Percentiles rank a stretch among this genome's conserved stretches.
Conservation (phyloP, 2,797 vertebrate species). For the Ambastaia sidthimunki region DNA sequence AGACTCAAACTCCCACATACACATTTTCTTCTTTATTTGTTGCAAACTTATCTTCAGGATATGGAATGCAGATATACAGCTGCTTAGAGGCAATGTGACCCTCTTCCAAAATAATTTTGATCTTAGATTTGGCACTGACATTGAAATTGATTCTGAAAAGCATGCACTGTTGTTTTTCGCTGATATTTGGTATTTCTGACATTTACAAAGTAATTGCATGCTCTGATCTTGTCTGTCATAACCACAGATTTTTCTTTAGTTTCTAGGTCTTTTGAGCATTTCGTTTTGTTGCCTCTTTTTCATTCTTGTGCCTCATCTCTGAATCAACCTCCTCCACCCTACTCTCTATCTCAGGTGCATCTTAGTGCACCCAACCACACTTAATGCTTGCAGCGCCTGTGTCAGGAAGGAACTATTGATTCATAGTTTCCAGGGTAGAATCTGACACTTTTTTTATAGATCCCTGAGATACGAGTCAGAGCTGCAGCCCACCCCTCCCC, state of each 20-base stretch:
- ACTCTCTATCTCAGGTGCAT: slow-evolving; percentile 49
- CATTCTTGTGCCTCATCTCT: slow-evolving; percentile 7
- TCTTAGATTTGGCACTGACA: slow-evolving; percentile 22
- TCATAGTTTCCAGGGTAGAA: slow-evolving; percentile 70
- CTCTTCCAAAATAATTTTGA: slow-evolving; percentile 19
- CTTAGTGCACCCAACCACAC: slow-evolving; percentile 47
- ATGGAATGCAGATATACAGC: slow-evolving; percentile 1
- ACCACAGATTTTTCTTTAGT: neutral
- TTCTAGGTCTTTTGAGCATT: neutral
- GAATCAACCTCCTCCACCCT: slow-evolving; percentile 21
- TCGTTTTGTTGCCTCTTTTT: neutral
- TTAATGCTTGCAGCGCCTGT: slow-evolving; percentile 66
- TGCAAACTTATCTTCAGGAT: neutral
- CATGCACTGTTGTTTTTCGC: slow-evolving; percentile 4
- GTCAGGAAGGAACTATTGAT: slow-evolving; percentile 70
- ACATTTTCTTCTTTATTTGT: slow-evolving; percentile 2
- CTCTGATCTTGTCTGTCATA: neutral
- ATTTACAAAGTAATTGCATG: neutral
- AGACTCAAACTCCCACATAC: slow-evolving; percentile 14
- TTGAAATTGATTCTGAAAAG: slow-evolving; percentile 22
- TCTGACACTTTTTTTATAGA: slow-evolving; percentile 74
- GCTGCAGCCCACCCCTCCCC: slow-evolving; percentile 50
- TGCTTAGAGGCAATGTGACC: slow-evolving; percentile 25
- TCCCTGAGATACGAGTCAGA: slow-evolving; percentile 71
- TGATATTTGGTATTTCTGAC: neutral